A percentile compares a stretch with the other conserved stretches of the same genome.
phyloP scores from a whole-genome alignment of 2,888 invertebrate genomes.

The Theretra japonica region DNA sequence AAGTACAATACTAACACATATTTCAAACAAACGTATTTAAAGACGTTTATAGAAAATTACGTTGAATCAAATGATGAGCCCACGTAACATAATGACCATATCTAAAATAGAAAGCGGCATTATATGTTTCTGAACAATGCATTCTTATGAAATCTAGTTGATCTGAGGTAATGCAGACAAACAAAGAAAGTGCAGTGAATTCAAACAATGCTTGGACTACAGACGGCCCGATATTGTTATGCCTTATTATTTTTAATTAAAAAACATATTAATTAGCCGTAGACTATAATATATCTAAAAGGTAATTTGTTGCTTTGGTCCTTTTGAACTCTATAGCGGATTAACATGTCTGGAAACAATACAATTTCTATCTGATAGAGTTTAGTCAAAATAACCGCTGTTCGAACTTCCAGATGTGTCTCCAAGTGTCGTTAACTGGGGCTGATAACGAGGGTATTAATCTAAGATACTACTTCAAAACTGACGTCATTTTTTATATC shows the following conservation, averaged over 20 bases:
- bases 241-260: conserved; percentile 49
- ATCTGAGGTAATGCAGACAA: conserved; percentile 33
- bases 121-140: conserved; percentile 43
- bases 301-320: neutral
- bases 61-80: conserved; percentile 36
- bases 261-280: conserved; percentile 54
- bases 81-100: conserved; percentile 14
- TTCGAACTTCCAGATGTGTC: too few species aligned
- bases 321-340: too few species aligned
- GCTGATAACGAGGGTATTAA: too few species aligned
- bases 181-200: conserved; percentile 57
- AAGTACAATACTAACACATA: neutral
- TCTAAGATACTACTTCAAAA: too few species aligned
- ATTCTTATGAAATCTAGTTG: conserved; percentile 47
- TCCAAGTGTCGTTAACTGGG: too few species aligned
- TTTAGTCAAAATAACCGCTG: too few species aligned
- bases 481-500: too few species aligned
- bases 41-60: neutral
- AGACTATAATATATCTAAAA: conserved; percentile 2
- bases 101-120: conserved; percentile 46
- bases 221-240: conserved; percentile 54
- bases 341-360: too few species aligned
- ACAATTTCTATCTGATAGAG: too few species aligned
- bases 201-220: conserved; percentile 65
- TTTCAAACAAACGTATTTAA: neutral